A percentile compares a stretch with the other conserved stretches of the same genome.
Conservation (phyloP, 53 echinoderm and acorn worm genomes). For the Apostichopus leukothele region DNA sequence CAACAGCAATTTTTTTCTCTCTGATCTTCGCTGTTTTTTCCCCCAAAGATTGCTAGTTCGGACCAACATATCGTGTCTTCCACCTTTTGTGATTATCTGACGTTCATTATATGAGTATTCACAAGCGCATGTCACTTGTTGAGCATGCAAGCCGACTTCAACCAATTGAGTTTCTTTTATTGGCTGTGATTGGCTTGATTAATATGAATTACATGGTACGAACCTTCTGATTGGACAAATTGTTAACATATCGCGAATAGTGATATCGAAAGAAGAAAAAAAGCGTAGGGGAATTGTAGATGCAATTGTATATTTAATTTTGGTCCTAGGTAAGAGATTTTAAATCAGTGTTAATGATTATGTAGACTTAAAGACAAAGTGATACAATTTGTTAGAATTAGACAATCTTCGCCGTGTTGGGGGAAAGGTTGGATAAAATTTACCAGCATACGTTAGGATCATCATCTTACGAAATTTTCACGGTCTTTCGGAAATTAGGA, state of each 20-base stretch:
- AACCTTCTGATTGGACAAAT: slow-evolving; percentile 49
- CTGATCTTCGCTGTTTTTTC: slow-evolving; percentile 4
- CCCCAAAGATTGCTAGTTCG: slow-evolving; percentile 19
- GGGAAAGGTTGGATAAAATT: not conserved
- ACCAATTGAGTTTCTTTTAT: slow-evolving; percentile 49
- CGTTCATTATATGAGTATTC: not conserved
- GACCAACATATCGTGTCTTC: not conserved
- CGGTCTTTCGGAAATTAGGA: not conserved
- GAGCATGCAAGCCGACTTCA: slow-evolving; percentile 19
- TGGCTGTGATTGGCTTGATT: slow-evolving; percentile 57
- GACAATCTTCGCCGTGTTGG: not conserved
- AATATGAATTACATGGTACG: slow-evolving; percentile 51
- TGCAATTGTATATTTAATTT: slow-evolving; percentile 50
- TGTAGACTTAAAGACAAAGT: slow-evolving; percentile 42
- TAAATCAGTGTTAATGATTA: slow-evolving; percentile 54
- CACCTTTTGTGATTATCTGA: not conserved
- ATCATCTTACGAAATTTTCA: too few species aligned
- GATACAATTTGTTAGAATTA: slow-evolving; percentile 15
- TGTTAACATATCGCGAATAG: slow-evolving; percentile 46
- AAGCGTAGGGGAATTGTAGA: slow-evolving; percentile 30
- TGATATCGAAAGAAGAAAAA: not conserved
- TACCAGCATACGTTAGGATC: too few species aligned
- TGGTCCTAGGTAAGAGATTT: slow-evolving; percentile 48
- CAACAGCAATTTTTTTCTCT: slow-evolving; percentile 20
- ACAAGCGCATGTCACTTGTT: slow-evolving; percentile 43